Percentiles rank a stretch among this genome's conserved stretches.
Evolutionary conservation across 2,888 invertebrate species (phyloP).

Genomic region (Ecdyonurus torrentis): DNA sequence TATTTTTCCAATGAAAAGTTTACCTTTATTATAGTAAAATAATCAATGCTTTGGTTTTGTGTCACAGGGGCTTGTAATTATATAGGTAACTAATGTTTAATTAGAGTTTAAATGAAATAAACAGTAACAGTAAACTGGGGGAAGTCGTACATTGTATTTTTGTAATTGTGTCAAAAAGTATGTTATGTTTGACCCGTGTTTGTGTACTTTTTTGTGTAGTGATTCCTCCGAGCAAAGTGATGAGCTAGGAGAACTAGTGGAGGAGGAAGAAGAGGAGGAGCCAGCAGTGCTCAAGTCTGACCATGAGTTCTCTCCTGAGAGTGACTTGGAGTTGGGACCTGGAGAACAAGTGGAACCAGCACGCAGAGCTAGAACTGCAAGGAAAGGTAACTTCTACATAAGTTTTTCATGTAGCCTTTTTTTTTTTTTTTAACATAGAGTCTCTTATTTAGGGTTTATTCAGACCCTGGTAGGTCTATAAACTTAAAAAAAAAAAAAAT

Average conservation of each 20-base stretch:
- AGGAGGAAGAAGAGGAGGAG: constrained; percentile 31
- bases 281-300: constrained; percentile 51
- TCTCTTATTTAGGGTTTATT: neutral
- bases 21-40: too few relatives aligned
- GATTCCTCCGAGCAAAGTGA: constrained; percentile 24
- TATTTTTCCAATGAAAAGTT: too few relatives aligned
- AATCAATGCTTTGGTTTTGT: too few relatives aligned
- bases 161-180: too few relatives aligned
- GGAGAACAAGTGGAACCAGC: constrained; percentile 50
- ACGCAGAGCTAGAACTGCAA: constrained; percentile 68
- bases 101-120: too few relatives aligned
- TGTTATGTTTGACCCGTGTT: too few relatives aligned
- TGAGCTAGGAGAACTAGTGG: constrained; percentile 30
- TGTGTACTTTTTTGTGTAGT: too few relatives aligned
- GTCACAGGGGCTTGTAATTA: too few relatives aligned
- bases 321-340: constrained; percentile 52
- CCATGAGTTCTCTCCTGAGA: constrained; percentile 87
- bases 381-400: constrained; percentile 47
- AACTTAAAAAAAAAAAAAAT: neutral
- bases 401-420: too few relatives aligned
- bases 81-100: neutral
- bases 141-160: too few relatives aligned
- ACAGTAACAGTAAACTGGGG: too few relatives aligned
- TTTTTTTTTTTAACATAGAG: too few relatives aligned
- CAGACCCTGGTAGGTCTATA: neutral